Evolutionary conservation across 1,140 invertebrate species (phyloP), one percentile per base, ranked within the genome.

Genomic region (Papilio xuthus): DNA sequence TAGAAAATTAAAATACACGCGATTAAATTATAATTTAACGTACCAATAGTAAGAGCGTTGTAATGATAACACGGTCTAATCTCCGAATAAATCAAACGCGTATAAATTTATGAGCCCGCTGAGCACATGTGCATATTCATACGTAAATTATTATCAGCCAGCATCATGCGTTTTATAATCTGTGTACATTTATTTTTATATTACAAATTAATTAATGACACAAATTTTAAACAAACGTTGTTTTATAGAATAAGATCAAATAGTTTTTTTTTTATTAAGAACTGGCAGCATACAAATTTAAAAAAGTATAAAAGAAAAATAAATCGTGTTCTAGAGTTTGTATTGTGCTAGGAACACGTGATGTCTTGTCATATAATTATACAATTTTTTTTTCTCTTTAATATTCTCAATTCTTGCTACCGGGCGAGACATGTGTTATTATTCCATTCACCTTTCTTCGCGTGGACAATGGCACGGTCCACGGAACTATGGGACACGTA

Each of bases 381-480:
- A 86, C 81, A 85, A 37, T 81, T 88, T 88, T 91, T 86, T 90
- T 89, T 84, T 70, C 79, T 86, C 81, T 84, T 87, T 81, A 84
- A 85, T 86, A 87, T 87, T 88, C 82, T 79, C 83, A 79, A 88
- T 89, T 89, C 87, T 87, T 83, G 80, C 84, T 89, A 89, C 89
- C 86, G 88, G 87, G 78, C 87, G 86, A 91, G 88, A 90, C 88
- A 89, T 87, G 79, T 84, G 84, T 92, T 90, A 92, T 92, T 93
- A 92, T 92, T 89, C 91, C 71, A 92, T 93, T 92, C 92, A 93
- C 84, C 86, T 91, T 90, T 89, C 86, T 89, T 90, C 89, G 84
- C 80, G 73, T 83, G 82, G 81, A 90, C 89, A 93, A 92, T 84
- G 86, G 74, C 80, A 82, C 81, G 86, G 87, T 85, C 85, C 84